Evolutionary conservation across 2,797 vertebrate species (phyloP).

Genomic region (Sandelia bainsii): DNA sequence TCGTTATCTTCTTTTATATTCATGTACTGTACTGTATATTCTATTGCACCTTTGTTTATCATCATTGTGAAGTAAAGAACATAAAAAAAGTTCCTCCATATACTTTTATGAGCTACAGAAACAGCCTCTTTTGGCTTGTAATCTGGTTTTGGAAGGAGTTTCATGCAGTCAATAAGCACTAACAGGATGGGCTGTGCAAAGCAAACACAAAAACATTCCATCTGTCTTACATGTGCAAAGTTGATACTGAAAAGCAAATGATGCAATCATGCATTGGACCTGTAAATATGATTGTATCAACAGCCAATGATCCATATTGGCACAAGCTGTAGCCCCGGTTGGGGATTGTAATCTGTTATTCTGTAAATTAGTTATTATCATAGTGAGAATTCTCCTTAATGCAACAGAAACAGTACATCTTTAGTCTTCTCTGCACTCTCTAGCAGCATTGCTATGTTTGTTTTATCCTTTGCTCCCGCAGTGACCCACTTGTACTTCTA

Average conservation of each 20-base stretch:
- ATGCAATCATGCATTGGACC: not conserved
- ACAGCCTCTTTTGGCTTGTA: not conserved
- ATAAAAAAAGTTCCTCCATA: too few relatives aligned
- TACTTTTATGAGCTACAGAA: not conserved
- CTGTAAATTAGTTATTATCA: not conserved
- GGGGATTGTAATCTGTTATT: not conserved
- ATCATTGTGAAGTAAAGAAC: not conserved
- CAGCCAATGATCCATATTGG: not conserved
- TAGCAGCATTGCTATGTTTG: constrained; percentile 5
- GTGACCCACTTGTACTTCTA: constrained; percentile 1
- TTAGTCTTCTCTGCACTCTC: too few relatives aligned
- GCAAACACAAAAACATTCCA: not conserved
- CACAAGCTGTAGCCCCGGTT: not conserved
- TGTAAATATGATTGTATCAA: not conserved
- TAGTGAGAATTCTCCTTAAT: not conserved
- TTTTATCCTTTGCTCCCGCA: constrained; percentile 6
- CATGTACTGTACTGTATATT: not conserved
- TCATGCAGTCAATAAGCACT: not conserved
- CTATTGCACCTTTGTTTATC: not conserved
- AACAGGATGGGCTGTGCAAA: not conserved
- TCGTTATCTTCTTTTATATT: constrained; percentile 3
- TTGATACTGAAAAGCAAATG: constrained; percentile 1
- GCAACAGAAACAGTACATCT: not conserved
- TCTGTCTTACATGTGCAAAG: not conserved
- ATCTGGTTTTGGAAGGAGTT: not conserved